Conservation (phyloP, 2,797 vertebrate genomes). For the Melanotaenia nigrans region DNA sequence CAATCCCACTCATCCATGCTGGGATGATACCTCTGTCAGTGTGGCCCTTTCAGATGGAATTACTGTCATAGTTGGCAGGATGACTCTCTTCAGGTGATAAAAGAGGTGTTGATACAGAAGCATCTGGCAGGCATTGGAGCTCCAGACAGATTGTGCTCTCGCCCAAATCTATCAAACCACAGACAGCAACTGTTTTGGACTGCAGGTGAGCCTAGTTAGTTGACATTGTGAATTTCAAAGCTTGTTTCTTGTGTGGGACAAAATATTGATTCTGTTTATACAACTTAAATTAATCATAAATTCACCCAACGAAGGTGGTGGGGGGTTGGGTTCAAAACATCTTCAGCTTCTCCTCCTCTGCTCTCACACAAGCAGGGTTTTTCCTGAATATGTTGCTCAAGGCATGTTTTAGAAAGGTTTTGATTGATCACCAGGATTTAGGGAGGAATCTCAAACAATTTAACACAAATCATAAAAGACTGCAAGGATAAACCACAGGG, state of each 20-base stretch:
- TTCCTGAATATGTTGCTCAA: conserved; percentile 69
- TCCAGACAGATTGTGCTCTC: conserved; percentile 75
- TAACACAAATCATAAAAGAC: conserved; percentile 68
- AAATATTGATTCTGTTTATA: conserved; percentile 55
- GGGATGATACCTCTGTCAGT: conserved; percentile 74
- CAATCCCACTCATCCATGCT: conserved; percentile 57
- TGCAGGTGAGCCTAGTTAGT: conserved; percentile 54
- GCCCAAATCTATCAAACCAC: conserved; percentile 63
- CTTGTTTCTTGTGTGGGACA: conserved; percentile 30
- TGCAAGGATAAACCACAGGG: conserved; percentile 41
- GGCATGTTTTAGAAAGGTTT: conserved; percentile 70
- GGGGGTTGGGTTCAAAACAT: conserved; percentile 19
- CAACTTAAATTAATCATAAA: conserved; percentile 50
- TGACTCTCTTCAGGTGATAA: conserved; percentile 79
- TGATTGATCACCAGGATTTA: conserved; percentile 78
- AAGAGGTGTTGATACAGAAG: conserved; percentile 81
- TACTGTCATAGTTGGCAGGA: conserved; percentile 82
- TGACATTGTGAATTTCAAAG: conserved; percentile 57
- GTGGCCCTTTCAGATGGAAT: conserved; percentile 79
- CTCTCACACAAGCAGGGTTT: conserved; percentile 58
- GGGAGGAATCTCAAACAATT: conserved; percentile 74
- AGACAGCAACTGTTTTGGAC: conserved; percentile 53
- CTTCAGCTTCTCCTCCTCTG: conserved; percentile 41
- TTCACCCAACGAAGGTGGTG: conserved; percentile 14
- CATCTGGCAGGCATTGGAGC: conserved; percentile 72